phyloP scores from a whole-genome alignment of 2,797 vertebrate genomes.

The Rhinophrynus dorsalis region DNA sequence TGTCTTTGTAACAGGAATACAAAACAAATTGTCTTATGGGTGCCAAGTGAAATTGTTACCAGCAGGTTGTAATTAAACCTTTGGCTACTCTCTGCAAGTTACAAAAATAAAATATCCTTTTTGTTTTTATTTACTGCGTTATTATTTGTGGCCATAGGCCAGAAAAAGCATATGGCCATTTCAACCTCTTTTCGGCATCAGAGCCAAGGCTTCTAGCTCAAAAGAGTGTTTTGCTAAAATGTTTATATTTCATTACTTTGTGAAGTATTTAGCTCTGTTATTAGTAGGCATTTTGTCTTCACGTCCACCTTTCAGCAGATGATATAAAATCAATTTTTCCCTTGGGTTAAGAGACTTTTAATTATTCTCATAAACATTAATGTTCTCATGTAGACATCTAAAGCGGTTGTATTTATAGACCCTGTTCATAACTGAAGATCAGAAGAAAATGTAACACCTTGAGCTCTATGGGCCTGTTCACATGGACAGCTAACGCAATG shows the following conservation, averaged over 20 bases:
- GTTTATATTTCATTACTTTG: conserved; percentile 33
- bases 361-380: conserved; percentile 26
- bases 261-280: conserved; percentile 35
- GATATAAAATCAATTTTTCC: conserved; percentile 30
- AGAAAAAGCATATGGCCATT: conserved; percentile 44
- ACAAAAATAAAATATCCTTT: conserved; percentile 17
- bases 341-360: conserved; percentile 21
- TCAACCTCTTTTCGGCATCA: conserved; percentile 17
- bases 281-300: conserved; percentile 46
- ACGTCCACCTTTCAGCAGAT: conserved; percentile 22
- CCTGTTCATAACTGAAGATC: no score
- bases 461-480: no score
- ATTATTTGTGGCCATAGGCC: conserved; percentile 32
- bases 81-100: conserved; percentile 24
- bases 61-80: conserved; percentile 16
- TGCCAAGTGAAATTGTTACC: conserved; percentile 25
- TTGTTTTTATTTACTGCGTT: conserved; percentile 32
- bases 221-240: conserved; percentile 34
- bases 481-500: no score
- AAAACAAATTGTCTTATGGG: no score
- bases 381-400: conserved; percentile 20
- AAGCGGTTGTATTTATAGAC: neutral
- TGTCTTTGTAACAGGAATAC: neutral
- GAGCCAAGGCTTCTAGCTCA: conserved; percentile 41
- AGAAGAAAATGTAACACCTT: no score